Evolutionary conservation across 2,797 vertebrate genomes (phyloP).

Genomic region (Acridotheres tristis): DNA sequence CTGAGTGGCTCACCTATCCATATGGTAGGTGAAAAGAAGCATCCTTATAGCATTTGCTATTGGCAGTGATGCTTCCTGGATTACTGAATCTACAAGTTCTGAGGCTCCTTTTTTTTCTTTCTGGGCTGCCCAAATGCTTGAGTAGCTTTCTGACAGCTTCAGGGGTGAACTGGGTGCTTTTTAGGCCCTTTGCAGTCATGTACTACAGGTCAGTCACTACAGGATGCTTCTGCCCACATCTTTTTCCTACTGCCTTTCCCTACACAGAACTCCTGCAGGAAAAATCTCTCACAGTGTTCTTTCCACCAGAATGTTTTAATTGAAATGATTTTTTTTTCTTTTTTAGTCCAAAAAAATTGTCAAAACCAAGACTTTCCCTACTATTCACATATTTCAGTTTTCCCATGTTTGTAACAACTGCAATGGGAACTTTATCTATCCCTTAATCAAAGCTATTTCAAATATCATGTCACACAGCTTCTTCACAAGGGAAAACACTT

Average conservation of each 20-base stretch:
- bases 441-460: slow-evolving; percentile 15
- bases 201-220: background rate
- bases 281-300: background rate
- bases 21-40: slow-evolving; percentile 10
- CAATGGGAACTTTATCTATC: background rate
- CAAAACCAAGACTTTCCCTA: background rate
- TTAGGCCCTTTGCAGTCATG: background rate
- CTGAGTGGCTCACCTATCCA: background rate
- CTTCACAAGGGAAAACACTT: slow-evolving; percentile 6
- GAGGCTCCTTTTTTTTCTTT: background rate
- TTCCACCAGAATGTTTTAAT: background rate
- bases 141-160: background rate
- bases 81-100: background rate
- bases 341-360: background rate
- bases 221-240: background rate
- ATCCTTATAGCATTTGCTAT: background rate
- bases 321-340: background rate
- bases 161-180: background rate
- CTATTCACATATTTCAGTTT: background rate
- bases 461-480: background rate
- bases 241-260: background rate
- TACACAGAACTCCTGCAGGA: background rate
- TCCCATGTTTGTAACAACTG: background rate
- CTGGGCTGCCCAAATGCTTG: background rate
- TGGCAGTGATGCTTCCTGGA: background rate